phyloP scores from a whole-genome alignment of 92 coral and sea anemone species.

The Palythoa caribaeorum region DNA sequence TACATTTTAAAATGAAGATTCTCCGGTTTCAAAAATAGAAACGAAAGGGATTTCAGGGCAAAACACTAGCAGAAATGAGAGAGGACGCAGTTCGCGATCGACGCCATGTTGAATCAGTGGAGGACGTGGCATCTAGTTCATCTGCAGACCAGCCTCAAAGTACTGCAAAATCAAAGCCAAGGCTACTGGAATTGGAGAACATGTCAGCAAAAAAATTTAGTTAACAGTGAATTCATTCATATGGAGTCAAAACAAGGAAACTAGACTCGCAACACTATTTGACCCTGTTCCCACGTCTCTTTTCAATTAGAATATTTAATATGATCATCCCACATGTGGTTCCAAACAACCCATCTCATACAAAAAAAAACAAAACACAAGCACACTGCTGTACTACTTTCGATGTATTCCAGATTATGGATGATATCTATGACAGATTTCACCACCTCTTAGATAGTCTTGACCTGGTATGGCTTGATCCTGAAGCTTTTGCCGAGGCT shows the following conservation, averaged over 20 bases:
- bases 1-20: neutral
- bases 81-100: neutral
- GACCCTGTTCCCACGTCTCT: too few relatives aligned
- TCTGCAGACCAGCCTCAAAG: neutral
- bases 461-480: constrained; percentile 65
- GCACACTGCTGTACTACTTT: constrained; percentile 53
- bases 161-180: constrained; percentile 7
- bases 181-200: neutral
- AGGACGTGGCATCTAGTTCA: constrained; percentile 21
- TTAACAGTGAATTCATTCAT: neutral
- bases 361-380: constrained; percentile 36
- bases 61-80: constrained; percentile 20
- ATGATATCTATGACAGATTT: constrained; percentile 54
- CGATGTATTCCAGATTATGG: constrained; percentile 63
- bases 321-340: constrained; percentile 60
- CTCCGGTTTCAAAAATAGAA: neutral
- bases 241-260: neutral
- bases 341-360: constrained; percentile 54
- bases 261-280: neutral
- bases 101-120: neutral
- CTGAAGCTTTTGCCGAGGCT: constrained; percentile 56
- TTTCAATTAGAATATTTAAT: constrained; percentile 55
- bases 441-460: constrained; percentile 51
- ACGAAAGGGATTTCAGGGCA: constrained; percentile 33
- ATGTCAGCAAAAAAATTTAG: neutral